Evolutionary conservation across 2,113 vertebrate genomes (phyloP), one percentile per base, ranked within the genome.

Genomic region (Tragelaphus imberbis): DNA sequence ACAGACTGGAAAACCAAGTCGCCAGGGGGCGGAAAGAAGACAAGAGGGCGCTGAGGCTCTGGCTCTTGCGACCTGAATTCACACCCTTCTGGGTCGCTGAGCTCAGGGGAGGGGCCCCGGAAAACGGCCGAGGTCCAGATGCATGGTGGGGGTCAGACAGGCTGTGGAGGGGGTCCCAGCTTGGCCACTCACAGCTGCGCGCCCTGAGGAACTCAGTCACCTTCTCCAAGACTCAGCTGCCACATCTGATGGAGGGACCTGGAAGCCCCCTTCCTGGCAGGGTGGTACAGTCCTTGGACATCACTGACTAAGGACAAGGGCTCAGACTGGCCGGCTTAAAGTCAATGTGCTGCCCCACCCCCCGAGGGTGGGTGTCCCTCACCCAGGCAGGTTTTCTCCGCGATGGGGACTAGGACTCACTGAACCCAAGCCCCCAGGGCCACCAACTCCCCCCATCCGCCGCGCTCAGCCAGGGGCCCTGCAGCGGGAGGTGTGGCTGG

Each of bases 1-100:
- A 88, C 56, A 93, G 95, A 84, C 80, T 3, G 61, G 97, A 93
- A 97, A 88, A 95, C 59, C 47, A 81, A 91, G 82, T 94, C 89
- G 0, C 47, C 1, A 17, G 11, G 28, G 30, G 23, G 14, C 15
- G 3, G 30, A 17, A 86, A 86, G 56, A 80, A 68, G 68, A 58
- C 23, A n/a, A 58, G 90, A 44, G 44, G 47, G 71, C 21, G 2
- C 63, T 2, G 56, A 84, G 56, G 33, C 11, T 30, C 91, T 28
- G 49, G 15, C 21, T 77, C 55, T 2, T 0, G 7, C 1, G 7
- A 27, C 58, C 65, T 40, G 40, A 82, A 55, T 13, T 47, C 58
- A 82, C 0, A 1, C 12, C 40, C 25, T 30, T 6, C 15, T 27
- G 27, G 33, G 19, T 23, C 1, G 0, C 27, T 0, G 6, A 88